A percentile compares a stretch with the other conserved stretches of the same genome.
Evolutionary conservation across 2,797 vertebrate species (phyloP).

Genomic region (Sciurus carolinensis): DNA sequence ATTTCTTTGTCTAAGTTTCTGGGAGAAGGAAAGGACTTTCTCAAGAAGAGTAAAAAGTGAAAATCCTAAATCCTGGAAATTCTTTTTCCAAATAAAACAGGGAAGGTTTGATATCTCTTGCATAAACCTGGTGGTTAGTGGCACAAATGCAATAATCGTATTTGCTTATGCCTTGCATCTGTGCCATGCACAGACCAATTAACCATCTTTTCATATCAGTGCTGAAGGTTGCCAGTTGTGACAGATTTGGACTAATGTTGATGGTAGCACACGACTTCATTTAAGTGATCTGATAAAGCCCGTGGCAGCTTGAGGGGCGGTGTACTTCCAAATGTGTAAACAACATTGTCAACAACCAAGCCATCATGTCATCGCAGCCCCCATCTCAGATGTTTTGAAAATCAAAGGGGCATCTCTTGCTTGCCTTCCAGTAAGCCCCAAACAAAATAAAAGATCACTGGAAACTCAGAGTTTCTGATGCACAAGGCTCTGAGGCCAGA

Average conservation of each 20-base stretch:
- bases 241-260: slow-evolving; percentile 89
- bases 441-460: slow-evolving; percentile 69
- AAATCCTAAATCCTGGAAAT: slow-evolving; percentile 24
- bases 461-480: slow-evolving; percentile 1
- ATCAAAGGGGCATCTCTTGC: slow-evolving; percentile 57
- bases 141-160: slow-evolving; percentile 72
- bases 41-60: slow-evolving; percentile 30
- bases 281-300: slow-evolving; percentile 89
- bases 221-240: slow-evolving; percentile 89
- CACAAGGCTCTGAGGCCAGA: not conserved
- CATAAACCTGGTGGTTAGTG: slow-evolving; percentile 64
- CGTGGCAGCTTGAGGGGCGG: slow-evolving; percentile 89
- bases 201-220: slow-evolving; percentile 88
- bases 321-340: slow-evolving; percentile 87
- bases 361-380: slow-evolving; percentile 80
- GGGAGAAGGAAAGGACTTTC: not conserved
- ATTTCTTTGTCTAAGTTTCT: slow-evolving; percentile 11
- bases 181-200: slow-evolving; percentile 82
- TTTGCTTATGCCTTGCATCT: slow-evolving; percentile 83
- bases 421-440: slow-evolving; percentile 76
- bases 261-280: slow-evolving; percentile 86
- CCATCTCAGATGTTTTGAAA: slow-evolving; percentile 78
- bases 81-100: slow-evolving; percentile 68
- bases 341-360: slow-evolving; percentile 87
- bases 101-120: not conserved